phyloP scores from a whole-genome alignment of 2,888 invertebrate genomes.

The Conchocele bisecta region DNA sequence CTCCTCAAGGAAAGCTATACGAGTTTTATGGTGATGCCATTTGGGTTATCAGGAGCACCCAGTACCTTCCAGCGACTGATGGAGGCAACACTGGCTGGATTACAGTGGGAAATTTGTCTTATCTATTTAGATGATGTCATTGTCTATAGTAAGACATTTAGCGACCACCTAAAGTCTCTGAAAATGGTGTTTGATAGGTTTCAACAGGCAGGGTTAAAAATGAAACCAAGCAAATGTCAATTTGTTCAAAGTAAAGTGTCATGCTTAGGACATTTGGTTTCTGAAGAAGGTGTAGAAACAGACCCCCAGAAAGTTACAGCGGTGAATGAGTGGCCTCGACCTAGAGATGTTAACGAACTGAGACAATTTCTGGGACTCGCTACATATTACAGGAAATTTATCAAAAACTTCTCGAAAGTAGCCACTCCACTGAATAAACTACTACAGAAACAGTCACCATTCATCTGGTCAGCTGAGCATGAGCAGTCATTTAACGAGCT shows the following conservation, averaged over 20 bases:
- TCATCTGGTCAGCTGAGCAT: background rate
- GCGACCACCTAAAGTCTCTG: no score
- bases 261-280: background rate
- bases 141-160: background rate
- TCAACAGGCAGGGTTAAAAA: background rate
- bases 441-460: background rate
- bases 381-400: background rate
- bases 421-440: background rate
- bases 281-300: background rate
- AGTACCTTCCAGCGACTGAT: background rate
- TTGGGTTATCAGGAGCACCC: background rate
- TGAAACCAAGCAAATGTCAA: slow-evolving; percentile 1
- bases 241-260: background rate
- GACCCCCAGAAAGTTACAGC: background rate
- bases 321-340: background rate
- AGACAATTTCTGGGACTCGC: background rate
- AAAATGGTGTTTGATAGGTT: background rate
- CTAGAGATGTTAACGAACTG: background rate
- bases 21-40: background rate
- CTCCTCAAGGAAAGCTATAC: background rate
- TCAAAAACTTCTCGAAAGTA: background rate
- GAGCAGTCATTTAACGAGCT: background rate
- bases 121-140: slow-evolving; percentile 1
- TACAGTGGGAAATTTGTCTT: background rate
- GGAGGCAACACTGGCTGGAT: background rate